phyloP scores from a whole-genome alignment of 2,888 invertebrate genomes.

The Drosophila acutilabella region DNA sequence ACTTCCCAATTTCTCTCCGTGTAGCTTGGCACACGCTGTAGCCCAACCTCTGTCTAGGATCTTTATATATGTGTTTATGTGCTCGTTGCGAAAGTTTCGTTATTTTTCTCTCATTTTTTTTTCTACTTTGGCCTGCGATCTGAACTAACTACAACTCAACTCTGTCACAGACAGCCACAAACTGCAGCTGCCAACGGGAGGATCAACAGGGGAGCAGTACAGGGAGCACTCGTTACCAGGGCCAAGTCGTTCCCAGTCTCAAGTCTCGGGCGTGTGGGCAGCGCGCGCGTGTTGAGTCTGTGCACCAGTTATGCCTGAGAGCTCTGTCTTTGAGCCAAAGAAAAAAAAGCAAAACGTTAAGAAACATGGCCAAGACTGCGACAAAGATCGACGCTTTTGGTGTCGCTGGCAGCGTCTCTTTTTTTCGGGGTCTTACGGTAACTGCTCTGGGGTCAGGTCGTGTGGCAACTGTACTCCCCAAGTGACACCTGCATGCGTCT shows the following conservation, averaged over 20 bases:
- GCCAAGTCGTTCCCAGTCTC: conserved; percentile 3
- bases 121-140: conserved; percentile 35
- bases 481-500: conserved; percentile 66
- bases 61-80: conserved; percentile 19
- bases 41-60: conserved; percentile 48
- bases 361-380: conserved; percentile 41
- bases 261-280: conserved; percentile 55
- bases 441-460: conserved; percentile 67
- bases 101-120: conserved; percentile 22
- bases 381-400: conserved; percentile 41
- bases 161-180: conserved; percentile 47
- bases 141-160: conserved; percentile 60
- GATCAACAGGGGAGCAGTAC: background rate
- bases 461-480: conserved; percentile 73
- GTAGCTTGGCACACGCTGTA: conserved; percentile 50
- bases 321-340: conserved; percentile 59
- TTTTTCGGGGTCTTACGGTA: conserved; percentile 12
- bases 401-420: background rate
- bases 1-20: conserved; percentile 22
- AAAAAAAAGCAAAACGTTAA: background rate
- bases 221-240: conserved; percentile 8
- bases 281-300: conserved; percentile 58
- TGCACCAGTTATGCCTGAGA: conserved; percentile 72
- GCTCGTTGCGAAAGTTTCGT: conserved; percentile 55
- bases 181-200: conserved; percentile 9